phyloP scores from a whole-genome alignment of 2,888 invertebrate species.

The Dilophus febrilis region DNA sequence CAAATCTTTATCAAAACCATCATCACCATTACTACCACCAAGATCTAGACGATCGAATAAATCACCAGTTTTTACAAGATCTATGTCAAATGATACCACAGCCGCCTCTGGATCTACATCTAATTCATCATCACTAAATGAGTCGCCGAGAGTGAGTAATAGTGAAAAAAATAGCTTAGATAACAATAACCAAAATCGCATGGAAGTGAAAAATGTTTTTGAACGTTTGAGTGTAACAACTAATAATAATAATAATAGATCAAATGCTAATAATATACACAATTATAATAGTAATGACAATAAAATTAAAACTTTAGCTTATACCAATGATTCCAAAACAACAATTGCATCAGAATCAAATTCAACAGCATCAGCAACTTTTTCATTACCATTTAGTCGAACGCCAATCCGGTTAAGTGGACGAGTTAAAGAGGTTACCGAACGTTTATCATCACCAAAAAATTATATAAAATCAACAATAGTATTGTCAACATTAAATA shows the following conservation, averaged over 20 bases:
- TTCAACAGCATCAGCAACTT: slow-evolving; percentile 1
- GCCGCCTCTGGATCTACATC: not conserved
- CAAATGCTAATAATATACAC: not conserved
- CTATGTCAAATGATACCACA: not conserved
- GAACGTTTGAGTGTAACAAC: slow-evolving; percentile 9
- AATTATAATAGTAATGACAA: not conserved
- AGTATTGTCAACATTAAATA: slow-evolving; percentile 24
- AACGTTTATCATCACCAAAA: slow-evolving; percentile 28
- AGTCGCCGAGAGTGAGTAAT: not conserved
- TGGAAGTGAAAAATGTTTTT: slow-evolving; percentile 12
- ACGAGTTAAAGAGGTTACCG: slow-evolving; percentile 30
- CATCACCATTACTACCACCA: not conserved
- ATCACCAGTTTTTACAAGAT: slow-evolving; percentile 6
- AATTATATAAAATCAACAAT: slow-evolving; percentile 5
- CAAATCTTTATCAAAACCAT: slow-evolving; percentile 1
- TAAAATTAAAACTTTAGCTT: not conserved
- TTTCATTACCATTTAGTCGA: slow-evolving; percentile 7
- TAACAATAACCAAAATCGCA: not conserved
- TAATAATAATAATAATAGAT: slow-evolving; percentile 16
- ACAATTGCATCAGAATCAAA: not conserved
- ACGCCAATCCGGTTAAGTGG: slow-evolving; percentile 30
- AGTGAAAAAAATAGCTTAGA: not conserved
- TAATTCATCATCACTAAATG: not conserved
- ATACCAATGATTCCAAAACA: not conserved
- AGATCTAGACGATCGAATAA: too few relatives aligned